A percentile compares a stretch with the other conserved stretches of the same genome.
phyloP scores from a whole-genome alignment of 2,888 invertebrate species.

The Meteorus cinctellus region DNA sequence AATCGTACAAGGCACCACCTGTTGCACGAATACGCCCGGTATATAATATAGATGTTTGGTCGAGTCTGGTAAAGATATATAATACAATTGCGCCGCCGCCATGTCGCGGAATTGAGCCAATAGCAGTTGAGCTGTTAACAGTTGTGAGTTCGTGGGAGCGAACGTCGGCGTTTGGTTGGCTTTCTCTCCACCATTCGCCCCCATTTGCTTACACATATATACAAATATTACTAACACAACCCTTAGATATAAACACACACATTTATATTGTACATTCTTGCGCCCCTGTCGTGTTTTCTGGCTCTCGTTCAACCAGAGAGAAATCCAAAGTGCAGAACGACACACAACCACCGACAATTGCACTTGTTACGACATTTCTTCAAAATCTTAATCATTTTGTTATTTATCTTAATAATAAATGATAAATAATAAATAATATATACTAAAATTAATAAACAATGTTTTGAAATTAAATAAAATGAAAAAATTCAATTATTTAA shows the following conservation, averaged over 20 bases:
- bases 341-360: slow-evolving; percentile 24
- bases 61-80: slow-evolving; percentile 33
- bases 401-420: background rate
- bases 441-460: no score
- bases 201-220: slow-evolving; percentile 22
- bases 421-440: no score
- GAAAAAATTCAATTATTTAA: no score
- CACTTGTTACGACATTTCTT: background rate
- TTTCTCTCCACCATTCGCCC: slow-evolving; percentile 42
- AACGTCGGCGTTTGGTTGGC: slow-evolving; percentile 63
- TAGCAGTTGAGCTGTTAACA: slow-evolving; percentile 57
- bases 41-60: background rate
- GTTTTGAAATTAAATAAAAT: no score
- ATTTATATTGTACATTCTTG: slow-evolving; percentile 11
- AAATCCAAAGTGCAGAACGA: slow-evolving; percentile 23
- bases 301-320: slow-evolving; percentile 21
- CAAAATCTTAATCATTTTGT: background rate
- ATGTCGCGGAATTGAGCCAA: slow-evolving; percentile 66
- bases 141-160: slow-evolving; percentile 61
- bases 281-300: slow-evolving; percentile 17
- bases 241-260: background rate
- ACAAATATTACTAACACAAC: background rate
- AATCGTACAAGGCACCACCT: slow-evolving; percentile 60
- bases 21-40: slow-evolving; percentile 59
- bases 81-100: slow-evolving; percentile 67